Evolutionary conservation across 2,113 vertebrate species (phyloP).

Genomic region (pig (Sus scrofa)): DNA sequence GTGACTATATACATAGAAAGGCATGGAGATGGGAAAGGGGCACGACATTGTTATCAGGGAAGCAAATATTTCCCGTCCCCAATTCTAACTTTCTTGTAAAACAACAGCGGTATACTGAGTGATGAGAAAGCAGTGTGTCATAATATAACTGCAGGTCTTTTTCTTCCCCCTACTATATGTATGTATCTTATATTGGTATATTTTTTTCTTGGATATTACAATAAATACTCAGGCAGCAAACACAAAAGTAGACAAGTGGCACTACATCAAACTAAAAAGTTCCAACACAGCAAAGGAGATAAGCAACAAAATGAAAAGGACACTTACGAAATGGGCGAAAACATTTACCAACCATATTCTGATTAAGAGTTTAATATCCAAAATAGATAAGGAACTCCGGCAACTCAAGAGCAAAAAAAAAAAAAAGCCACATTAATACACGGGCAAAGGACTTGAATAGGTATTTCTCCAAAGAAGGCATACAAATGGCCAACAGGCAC

Average conservation of each 20-base stretch:
- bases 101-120: not conserved
- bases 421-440: not conserved
- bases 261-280: not conserved
- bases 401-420: not conserved
- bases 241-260: not conserved
- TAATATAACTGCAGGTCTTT: not conserved
- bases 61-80: not conserved
- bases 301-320: not conserved
- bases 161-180: not conserved
- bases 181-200: not conserved
- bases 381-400: not conserved
- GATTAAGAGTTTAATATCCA: not conserved
- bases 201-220: not conserved
- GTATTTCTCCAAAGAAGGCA: slow-evolving; percentile 19
- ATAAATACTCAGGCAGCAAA: not conserved
- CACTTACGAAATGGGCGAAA: not conserved
- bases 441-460: not conserved
- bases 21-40: not conserved
- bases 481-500: not conserved
- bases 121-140: not conserved
- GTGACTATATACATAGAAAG: not conserved
- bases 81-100: slow-evolving; percentile 27
- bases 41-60: not conserved
- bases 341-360: not conserved
- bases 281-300: not conserved